Percentiles rank a stretch among this genome's conserved stretches.
These are phyloP conservation scores for Nomada lathburiana DNA, from an alignment of 2,888 invertebrate genomes.

Conservation along the genomic window DNA sequence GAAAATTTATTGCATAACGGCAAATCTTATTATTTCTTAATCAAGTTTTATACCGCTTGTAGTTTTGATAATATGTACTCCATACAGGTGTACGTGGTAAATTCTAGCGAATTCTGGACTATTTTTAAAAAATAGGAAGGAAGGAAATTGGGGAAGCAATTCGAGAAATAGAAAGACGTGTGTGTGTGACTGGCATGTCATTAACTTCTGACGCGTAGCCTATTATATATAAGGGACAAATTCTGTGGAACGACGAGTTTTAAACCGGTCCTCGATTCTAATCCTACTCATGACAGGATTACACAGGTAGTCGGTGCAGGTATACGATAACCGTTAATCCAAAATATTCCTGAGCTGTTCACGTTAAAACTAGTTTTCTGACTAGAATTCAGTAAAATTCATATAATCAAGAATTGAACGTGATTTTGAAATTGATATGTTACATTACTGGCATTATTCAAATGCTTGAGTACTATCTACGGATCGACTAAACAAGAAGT, in stretches of 20 bases:
- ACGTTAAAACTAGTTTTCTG: constrained; percentile 16
- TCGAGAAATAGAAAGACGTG: background rate
- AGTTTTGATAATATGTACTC: background rate
- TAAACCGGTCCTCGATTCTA: constrained; percentile 46
- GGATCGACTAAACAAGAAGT: constrained; percentile 7
- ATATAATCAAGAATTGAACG: background rate
- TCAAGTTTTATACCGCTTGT: background rate
- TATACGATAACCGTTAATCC: constrained; percentile 47
- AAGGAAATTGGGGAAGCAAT: background rate
- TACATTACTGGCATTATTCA: background rate
- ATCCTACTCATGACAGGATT: constrained; percentile 18
- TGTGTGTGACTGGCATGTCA: constrained; percentile 5
- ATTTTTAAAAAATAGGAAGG: background rate
- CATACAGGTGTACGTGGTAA: background rate
- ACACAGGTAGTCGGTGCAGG: constrained; percentile 19
- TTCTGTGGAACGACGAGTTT: constrained; percentile 32
- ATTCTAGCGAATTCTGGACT: background rate
- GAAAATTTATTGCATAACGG: background rate
- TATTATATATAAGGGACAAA: constrained; percentile 32
- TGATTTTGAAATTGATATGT: constrained; percentile 11
- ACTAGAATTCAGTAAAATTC: constrained; percentile 7
- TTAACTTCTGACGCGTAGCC: constrained; percentile 4
- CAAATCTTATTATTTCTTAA: background rate
- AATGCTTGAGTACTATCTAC: background rate
- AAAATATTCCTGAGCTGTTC: constrained; percentile 38